phyloP scores from a whole-genome alignment of 2,888 invertebrate species.

The Stenolophus ochropezus region DNA sequence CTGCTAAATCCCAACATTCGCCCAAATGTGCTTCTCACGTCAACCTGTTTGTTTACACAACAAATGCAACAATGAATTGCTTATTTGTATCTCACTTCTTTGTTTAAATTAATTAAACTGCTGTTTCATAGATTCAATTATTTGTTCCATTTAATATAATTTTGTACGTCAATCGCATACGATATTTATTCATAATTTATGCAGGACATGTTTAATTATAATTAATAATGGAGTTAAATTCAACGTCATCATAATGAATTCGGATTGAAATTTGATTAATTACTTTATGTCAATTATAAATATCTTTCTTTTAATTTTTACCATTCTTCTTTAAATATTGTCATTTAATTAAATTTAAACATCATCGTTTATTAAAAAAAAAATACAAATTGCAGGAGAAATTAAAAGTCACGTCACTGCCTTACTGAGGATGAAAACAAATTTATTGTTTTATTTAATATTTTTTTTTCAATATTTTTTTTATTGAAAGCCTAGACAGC shows the following conservation, averaged over 20 bases:
- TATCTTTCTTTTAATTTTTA: too few relatives aligned
- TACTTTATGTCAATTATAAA: too few relatives aligned
- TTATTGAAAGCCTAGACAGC: too few relatives aligned
- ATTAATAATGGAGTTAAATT: background rate
- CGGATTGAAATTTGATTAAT: background rate
- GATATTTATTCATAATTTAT: background rate
- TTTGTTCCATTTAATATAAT: background rate
- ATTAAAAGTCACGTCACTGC: too few relatives aligned
- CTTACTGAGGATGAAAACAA: too few relatives aligned
- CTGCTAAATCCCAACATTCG: background rate
- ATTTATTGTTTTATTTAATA: too few relatives aligned
- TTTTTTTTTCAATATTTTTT: too few relatives aligned
- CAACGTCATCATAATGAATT: background rate
- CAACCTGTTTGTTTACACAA: background rate
- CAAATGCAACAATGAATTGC: background rate
- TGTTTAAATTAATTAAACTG: background rate
- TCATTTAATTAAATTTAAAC: too few relatives aligned
- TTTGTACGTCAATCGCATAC: background rate
- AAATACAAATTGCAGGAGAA: too few relatives aligned
- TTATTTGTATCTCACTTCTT: background rate
- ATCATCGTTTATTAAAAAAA: too few relatives aligned
- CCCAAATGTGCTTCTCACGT: background rate
- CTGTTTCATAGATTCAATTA: background rate
- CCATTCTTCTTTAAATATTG: too few relatives aligned
- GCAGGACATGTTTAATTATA: background rate